These are phyloP conservation scores for Agrotis puta DNA, from an alignment of 2,888 invertebrate genomes.

Conservation along the genomic window DNA sequence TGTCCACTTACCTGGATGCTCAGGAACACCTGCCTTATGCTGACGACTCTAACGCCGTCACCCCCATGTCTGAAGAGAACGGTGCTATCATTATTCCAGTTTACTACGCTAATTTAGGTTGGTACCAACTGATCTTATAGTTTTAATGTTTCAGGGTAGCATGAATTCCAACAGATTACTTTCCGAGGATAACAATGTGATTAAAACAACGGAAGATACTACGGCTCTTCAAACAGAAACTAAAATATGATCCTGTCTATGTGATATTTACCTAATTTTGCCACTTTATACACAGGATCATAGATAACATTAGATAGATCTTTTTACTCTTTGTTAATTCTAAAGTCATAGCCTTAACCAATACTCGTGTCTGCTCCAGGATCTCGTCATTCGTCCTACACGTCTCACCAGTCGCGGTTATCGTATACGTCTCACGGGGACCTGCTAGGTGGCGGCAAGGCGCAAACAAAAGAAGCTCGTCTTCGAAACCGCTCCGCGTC, in stretches of 20 bases:
- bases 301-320: background rate
- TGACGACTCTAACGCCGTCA: constrained; percentile 99
- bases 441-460: constrained; percentile 94
- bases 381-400: constrained; percentile 98
- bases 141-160: background rate
- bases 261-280: background rate
- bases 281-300: background rate
- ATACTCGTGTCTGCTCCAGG: constrained; percentile 82
- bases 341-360: background rate
- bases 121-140: constrained; percentile 57
- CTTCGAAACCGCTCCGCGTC: constrained; percentile 94
- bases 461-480: constrained; percentile 96
- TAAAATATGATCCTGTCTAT: background rate
- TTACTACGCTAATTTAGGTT: constrained; percentile 96
- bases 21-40: constrained; percentile 99
- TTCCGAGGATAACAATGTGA: background rate
- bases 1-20: constrained; percentile 98
- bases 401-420: constrained; percentile 97
- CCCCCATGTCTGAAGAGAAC: constrained; percentile 99
- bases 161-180: background rate
- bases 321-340: background rate
- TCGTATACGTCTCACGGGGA: constrained; percentile 99
- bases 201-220: background rate
- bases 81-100: constrained; percentile 98
- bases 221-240: background rate